phyloP scores from a whole-genome alignment of 2,888 invertebrate species.

The Parnassius mnemosyne region DNA sequence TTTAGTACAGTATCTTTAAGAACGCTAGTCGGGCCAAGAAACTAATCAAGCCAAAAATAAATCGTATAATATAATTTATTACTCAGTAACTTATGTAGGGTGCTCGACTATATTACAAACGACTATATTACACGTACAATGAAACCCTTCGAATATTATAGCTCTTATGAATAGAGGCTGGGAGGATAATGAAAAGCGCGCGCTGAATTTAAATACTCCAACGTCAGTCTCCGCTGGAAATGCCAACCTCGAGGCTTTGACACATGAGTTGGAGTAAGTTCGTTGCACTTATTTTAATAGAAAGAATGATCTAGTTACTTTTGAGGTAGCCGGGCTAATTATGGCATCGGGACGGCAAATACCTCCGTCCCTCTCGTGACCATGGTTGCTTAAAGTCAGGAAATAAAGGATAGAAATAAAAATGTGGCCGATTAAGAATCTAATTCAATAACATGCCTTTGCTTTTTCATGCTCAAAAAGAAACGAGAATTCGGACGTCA shows the following conservation, averaged over 20 bases:
- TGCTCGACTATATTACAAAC: not conserved
- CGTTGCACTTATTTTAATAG: not conserved
- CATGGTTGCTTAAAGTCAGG: too few relatives aligned
- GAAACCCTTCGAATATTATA: not conserved
- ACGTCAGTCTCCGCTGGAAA: not conserved
- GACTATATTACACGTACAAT: constrained; percentile 1
- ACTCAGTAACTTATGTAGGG: not conserved
- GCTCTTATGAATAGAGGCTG: not conserved
- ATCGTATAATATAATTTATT: not conserved
- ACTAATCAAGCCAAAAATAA: too few relatives aligned
- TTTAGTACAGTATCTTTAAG: too few relatives aligned
- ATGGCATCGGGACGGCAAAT: too few relatives aligned
- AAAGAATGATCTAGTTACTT: too few relatives aligned
- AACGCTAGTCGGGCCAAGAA: too few relatives aligned
- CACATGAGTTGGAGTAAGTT: not conserved
- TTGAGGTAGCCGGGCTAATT: too few relatives aligned
- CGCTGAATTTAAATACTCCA: constrained; percentile 13
- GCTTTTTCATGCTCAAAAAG: too few relatives aligned
- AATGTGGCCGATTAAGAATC: too few relatives aligned
- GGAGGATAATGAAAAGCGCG: constrained; percentile 16
- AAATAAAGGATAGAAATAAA: too few relatives aligned
- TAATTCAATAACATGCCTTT: too few relatives aligned
- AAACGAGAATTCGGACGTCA: too few relatives aligned
- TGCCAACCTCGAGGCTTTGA: not conserved
- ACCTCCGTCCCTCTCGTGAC: not conserved